Evolutionary conservation across 2,797 vertebrate species (phyloP), one percentile per base, ranked within the genome.

Genomic region (Sebastes umbrosus): DNA sequence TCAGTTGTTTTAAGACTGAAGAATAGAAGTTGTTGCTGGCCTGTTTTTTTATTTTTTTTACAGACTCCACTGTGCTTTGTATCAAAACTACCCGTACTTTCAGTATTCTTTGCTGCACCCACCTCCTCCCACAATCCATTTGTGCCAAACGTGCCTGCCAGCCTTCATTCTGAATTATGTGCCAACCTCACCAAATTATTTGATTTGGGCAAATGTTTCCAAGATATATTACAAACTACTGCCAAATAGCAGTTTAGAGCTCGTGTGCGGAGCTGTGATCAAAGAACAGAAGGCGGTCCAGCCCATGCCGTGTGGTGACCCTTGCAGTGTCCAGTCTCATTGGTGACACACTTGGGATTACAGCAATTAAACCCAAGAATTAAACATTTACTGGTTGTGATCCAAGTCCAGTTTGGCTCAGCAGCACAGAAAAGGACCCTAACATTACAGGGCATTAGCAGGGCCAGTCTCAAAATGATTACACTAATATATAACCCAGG

Each of bases 161-260:
- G 52, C 27, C 36, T 39, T 52, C 5, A 64, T 50, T 80, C 22
- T 67, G 55, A 73, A 52, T 54, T 16, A 43, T 32, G 32, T 29
- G 46, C 50, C 62, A 72, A 6, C 73, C 39, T 84, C 32, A 60
- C 24, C 6, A 65, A 73, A 73, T 74, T 1, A 39, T 39, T 68
- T 7, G 10, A 64, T 62, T 77, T 14, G 32, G 73, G 22, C 72
- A 58, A 76, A 64, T 39, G 0, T 46, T 50, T 84, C 52, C 36
- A 24, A 74, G 22, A 77, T 57, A 57, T 32, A 14, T 66, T 58
- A 31, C 34, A 75, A 46, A 74, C 20, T 50, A 9, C 39, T 62
- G 77, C 76, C 80, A 82, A 70, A 55, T 59, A 67, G 27, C 73
- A 62, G 65, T 55, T 76, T 72, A 20, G 16, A 72, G 68, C 62